phyloP scores from a whole-genome alignment of 2,797 vertebrate genomes.

The Pangasius larnaudii region DNA sequence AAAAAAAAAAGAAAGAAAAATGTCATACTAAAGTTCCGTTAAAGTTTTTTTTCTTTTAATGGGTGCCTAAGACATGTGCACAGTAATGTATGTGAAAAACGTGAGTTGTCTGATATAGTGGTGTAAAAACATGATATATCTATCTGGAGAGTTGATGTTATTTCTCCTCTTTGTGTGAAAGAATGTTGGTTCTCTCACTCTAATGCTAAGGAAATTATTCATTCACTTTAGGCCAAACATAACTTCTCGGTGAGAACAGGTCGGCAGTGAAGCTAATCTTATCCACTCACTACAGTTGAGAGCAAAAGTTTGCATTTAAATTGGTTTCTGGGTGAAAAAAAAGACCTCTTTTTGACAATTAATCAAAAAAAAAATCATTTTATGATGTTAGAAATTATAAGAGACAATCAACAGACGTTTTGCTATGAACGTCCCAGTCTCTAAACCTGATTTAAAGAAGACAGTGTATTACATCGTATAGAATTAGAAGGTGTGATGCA shows the following conservation, averaged over 20 bases:
- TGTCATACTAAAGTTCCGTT: too few species aligned
- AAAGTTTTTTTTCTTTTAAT: neutral
- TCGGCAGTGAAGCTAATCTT: neutral
- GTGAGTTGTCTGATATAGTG: conserved; percentile 11
- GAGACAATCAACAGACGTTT: neutral
- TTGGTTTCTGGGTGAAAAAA: neutral
- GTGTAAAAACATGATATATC: neutral
- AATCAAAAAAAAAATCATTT: neutral
- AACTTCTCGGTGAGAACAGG: neutral
- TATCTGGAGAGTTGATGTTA: neutral
- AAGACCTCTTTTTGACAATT: neutral
- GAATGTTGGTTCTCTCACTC: conserved; percentile 17
- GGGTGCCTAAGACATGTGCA: neutral
- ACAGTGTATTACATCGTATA: neutral
- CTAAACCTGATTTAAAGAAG: neutral
- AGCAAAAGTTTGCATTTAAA: neutral
- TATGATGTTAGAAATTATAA: neutral
- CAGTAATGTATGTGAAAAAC: neutral
- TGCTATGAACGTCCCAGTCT: neutral
- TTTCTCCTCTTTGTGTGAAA: conserved; percentile 24
- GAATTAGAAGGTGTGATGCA: neutral
- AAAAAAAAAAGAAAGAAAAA: neutral
- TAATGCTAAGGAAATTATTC: conserved; percentile 23
- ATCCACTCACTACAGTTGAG: neutral
- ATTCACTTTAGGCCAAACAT: neutral